Evolutionary conservation across 2,113 vertebrate species (phyloP).

Genomic region (Triplophysa tibetana): DNA sequence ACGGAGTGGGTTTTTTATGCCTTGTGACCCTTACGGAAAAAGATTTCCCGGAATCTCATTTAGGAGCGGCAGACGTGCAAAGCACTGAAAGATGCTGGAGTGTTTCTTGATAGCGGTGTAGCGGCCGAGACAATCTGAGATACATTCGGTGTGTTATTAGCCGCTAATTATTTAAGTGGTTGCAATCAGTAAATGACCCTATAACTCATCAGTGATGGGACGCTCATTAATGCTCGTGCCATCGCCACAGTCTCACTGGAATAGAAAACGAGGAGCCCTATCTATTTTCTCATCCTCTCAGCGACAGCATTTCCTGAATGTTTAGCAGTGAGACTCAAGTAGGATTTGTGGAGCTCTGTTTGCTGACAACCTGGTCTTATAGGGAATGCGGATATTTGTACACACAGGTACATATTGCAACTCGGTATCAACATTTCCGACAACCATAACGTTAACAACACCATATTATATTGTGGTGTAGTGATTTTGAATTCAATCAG

Average conservation of each 20-base stretch:
- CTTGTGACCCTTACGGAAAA: background rate
- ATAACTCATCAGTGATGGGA: conserved; percentile 54
- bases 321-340: background rate
- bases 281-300: background rate
- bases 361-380: too few relatives aligned
- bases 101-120: conserved; percentile 4
- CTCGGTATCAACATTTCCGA: too few relatives aligned
- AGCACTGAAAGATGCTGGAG: background rate
- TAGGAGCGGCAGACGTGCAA: conserved; percentile 1
- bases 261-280: background rate
- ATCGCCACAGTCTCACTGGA: conserved; percentile 8
- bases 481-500: too few relatives aligned
- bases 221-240: conserved; percentile 48
- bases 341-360: too few relatives aligned
- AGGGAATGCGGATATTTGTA: too few relatives aligned
- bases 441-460: too few relatives aligned
- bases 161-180: conserved; percentile 53
- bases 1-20: background rate
- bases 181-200: conserved; percentile 47
- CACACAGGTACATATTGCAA: too few relatives aligned
- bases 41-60: background rate
- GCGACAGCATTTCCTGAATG: background rate
- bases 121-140: conserved; percentile 25
- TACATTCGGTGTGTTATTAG: conserved; percentile 50
- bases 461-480: too few relatives aligned